Percentiles rank a stretch among this genome's conserved stretches.
These are phyloP conservation scores for Cryptotis parvus DNA, from an alignment of 2,113 vertebrate species.

Conservation along the genomic window DNA sequence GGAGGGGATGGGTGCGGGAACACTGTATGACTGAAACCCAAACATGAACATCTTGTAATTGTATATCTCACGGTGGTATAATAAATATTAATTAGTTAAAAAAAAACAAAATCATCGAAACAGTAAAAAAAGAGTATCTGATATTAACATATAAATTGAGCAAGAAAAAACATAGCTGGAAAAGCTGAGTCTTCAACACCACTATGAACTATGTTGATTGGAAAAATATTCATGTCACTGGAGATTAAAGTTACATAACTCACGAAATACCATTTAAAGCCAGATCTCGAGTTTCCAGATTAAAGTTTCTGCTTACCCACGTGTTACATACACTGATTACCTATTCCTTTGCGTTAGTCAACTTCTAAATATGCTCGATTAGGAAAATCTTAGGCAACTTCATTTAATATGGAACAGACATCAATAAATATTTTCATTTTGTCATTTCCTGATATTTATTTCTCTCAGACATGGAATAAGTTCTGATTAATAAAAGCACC, in stretches of 20 bases:
- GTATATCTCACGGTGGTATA: too few species aligned
- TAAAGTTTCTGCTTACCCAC: background rate
- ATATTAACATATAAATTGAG: background rate
- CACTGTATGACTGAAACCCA: too few species aligned
- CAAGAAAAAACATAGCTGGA: background rate
- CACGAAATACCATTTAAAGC: conserved; percentile 22
- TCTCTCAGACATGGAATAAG: background rate
- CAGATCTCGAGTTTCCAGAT: conserved; percentile 37
- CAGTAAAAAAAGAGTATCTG: too few species aligned
- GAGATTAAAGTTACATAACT: conserved; percentile 22
- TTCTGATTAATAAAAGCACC: conserved; percentile 6
- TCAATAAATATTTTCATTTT: conserved; percentile 10
- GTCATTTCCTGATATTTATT: conserved; percentile 23
- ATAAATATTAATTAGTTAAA: too few species aligned
- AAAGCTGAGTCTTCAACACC: background rate
- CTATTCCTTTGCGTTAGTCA: background rate
- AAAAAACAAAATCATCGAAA: too few species aligned
- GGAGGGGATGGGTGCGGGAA: too few species aligned
- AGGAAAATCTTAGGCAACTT: conserved; percentile 42
- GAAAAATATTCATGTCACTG: background rate
- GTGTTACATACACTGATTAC: background rate
- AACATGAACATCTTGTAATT: too few species aligned
- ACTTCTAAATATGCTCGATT: conserved; percentile 32
- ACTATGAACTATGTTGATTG: background rate
- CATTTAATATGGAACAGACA: conserved; percentile 42